Conservation (phyloP, 2,888 invertebrate genomes). For the Aphrophora alni region DNA sequence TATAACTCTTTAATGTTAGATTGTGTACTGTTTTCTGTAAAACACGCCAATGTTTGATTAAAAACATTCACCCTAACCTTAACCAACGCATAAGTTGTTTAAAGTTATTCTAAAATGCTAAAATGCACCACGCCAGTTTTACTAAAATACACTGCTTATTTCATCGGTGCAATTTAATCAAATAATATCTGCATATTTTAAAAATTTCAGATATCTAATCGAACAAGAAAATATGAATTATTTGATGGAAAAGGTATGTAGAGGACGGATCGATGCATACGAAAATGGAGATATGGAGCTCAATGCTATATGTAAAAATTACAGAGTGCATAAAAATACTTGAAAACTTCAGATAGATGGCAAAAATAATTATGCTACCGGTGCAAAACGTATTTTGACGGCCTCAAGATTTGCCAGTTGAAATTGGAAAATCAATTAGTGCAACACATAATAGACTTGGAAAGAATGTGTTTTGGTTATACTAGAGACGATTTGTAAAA, state of each 20-base stretch:
- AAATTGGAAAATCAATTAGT: constrained; percentile 1
- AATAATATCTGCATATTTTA: not conserved
- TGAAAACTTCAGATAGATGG: not conserved
- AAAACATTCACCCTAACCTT: not conserved
- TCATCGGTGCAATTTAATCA: not conserved
- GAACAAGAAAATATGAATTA: not conserved
- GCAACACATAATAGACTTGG: not conserved
- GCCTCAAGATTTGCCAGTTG: not conserved
- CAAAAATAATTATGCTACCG: too few relatives aligned
- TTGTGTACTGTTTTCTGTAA: not conserved
- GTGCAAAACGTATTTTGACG: not conserved
- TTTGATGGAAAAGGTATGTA: not conserved
- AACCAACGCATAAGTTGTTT: not conserved
- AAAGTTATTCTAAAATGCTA: not conserved
- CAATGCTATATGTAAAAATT: not conserved
- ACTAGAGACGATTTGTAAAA: not conserved
- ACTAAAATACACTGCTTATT: not conserved
- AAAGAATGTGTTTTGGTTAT: not conserved
- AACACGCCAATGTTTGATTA: not conserved
- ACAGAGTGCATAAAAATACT: not conserved
- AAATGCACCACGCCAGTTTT: not conserved
- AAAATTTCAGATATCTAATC: not conserved
- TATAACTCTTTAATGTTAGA: not conserved
- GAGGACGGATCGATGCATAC: not conserved
- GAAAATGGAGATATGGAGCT: not conserved